Evolutionary conservation across 2,888 invertebrate species (phyloP).

Genomic region (Dolichopus griseipennis): DNA sequence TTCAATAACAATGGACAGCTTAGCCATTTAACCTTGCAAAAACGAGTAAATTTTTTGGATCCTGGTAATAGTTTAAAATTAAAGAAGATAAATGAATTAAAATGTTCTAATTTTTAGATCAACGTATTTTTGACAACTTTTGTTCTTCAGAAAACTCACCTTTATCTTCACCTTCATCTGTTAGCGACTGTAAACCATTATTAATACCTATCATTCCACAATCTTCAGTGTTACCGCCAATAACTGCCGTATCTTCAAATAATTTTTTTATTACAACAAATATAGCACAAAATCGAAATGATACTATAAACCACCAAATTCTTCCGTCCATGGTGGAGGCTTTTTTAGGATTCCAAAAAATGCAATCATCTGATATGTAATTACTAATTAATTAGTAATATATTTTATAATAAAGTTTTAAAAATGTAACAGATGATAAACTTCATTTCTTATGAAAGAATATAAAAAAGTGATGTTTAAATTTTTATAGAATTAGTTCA

Average conservation of each 20-base stretch:
- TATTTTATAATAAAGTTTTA: neutral
- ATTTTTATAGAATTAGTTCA: no score
- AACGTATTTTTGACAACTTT: constrained; percentile 23
- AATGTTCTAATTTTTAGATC: constrained; percentile 22
- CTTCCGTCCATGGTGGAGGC: constrained; percentile 11
- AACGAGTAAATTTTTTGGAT: constrained; percentile 23
- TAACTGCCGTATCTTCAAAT: constrained; percentile 1
- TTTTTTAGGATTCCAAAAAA: constrained; percentile 1
- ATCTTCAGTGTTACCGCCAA: neutral
- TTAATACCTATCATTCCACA: neutral
- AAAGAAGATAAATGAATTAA: constrained; percentile 34
- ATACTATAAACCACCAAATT: neutral
- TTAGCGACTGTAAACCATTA: neutral
- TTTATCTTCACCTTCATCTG: constrained; percentile 38
- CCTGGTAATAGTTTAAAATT: constrained; percentile 33
- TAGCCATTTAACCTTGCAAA: constrained; percentile 30
- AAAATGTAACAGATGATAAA: no score
- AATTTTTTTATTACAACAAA: constrained; percentile 9
- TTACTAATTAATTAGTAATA: neutral
- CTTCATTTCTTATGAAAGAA: neutral
- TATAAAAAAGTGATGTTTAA: neutral
- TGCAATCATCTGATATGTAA: constrained; percentile 1
- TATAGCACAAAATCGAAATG: neutral
- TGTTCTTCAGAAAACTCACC: constrained; percentile 40
- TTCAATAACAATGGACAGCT: constrained; percentile 34